These are phyloP conservation scores for Chelonus insularis DNA, from an alignment of 1,140 invertebrate species.

Conservation along the genomic window DNA sequence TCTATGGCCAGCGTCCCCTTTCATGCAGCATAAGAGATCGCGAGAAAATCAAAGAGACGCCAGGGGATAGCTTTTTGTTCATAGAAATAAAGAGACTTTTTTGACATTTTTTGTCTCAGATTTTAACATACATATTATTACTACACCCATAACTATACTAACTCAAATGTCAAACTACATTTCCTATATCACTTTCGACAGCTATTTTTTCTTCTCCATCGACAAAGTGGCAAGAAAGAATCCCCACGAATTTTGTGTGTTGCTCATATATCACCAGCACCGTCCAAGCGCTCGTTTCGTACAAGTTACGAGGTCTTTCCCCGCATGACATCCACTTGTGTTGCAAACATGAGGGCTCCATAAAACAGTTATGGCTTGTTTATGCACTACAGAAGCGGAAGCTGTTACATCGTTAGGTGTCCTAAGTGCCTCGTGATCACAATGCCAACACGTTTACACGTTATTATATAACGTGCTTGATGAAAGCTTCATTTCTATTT, in stretches of 20 bases:
- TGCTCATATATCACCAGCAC: background rate
- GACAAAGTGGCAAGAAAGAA: background rate
- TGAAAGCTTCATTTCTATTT: no score
- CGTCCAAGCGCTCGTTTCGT: background rate
- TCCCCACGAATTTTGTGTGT: no score
- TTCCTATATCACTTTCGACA: no score
- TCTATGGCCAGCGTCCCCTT: background rate
- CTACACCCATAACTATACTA: no score
- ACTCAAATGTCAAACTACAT: no score
- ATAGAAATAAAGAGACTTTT: background rate
- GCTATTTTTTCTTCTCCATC: no score
- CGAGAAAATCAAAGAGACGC: conserved; percentile 1
- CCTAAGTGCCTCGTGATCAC: conserved; percentile 14
- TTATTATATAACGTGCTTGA: no score
- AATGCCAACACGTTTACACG: background rate
- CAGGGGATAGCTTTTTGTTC: background rate
- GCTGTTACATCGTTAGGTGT: conserved; percentile 35
- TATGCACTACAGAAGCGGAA: conserved; percentile 41
- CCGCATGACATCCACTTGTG: conserved; percentile 20
- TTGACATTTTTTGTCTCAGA: no score
- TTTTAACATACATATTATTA: background rate
- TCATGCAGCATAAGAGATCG: background rate
- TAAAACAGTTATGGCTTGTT: conserved; percentile 54
- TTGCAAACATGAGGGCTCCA: conserved; percentile 31
- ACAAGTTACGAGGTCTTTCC: conserved; percentile 6